Conservation (phyloP, 2,797 vertebrate genomes). For the Astyanax mexicanus region DNA sequence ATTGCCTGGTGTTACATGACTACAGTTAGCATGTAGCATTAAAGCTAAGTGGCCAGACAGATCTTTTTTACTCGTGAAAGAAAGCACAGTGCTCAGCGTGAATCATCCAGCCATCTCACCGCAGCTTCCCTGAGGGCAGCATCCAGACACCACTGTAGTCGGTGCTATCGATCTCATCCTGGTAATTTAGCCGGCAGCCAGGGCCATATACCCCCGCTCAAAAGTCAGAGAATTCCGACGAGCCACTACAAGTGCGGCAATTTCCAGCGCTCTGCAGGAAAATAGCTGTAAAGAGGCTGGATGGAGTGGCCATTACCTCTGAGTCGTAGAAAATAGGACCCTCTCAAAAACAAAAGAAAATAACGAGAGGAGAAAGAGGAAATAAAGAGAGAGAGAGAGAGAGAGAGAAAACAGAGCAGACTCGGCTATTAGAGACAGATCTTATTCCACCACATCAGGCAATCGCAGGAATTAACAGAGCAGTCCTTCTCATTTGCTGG, state of each 20-base stretch:
- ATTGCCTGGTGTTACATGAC: not conserved
- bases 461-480: not conserved
- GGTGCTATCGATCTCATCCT: slow-evolving; percentile 13
- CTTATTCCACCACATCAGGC: not conserved
- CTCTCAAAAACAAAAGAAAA: slow-evolving; percentile 21
- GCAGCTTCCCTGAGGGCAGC: not conserved
- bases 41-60: not conserved
- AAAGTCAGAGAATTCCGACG: not conserved
- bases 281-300: not conserved
- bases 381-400: slow-evolving; percentile 25
- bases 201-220: slow-evolving; percentile 1
- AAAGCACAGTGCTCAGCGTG: not conserved
- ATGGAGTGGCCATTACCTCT: slow-evolving; percentile 38
- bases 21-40: not conserved
- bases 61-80: not conserved
- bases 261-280: slow-evolving; percentile 22
- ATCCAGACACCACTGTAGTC: slow-evolving; percentile 6
- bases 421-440: not conserved
- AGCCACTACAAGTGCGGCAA: slow-evolving; percentile 9
- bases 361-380: slow-evolving; percentile 9
- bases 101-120: slow-evolving; percentile 6
- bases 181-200: not conserved
- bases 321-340: slow-evolving; percentile 15
- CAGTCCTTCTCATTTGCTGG: not conserved
- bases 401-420: not conserved